phyloP scores from a whole-genome alignment of 2,113 vertebrate genomes.

The Meriones unguiculatus region DNA sequence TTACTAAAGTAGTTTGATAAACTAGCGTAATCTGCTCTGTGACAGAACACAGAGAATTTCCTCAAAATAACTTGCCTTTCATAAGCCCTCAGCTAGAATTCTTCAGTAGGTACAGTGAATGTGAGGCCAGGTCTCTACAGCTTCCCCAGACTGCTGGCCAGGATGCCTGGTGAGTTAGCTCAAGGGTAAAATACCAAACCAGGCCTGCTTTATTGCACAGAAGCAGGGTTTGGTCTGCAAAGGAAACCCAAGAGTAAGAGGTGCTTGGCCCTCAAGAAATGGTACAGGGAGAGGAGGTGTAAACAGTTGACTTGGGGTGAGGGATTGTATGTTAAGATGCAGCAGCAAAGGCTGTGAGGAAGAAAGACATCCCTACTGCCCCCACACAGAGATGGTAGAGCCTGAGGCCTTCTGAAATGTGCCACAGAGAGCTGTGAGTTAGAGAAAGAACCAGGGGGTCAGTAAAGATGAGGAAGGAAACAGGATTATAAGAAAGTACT shows the following conservation, averaged over 20 bases:
- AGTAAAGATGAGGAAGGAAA: background rate
- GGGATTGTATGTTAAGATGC: background rate
- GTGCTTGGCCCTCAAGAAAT: background rate
- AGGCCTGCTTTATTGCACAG: background rate
- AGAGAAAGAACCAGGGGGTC: background rate
- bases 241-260: background rate
- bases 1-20: conserved; percentile 14
- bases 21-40: background rate
- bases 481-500: background rate
- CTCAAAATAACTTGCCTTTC: conserved; percentile 51
- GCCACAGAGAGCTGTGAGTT: background rate
- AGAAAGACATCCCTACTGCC: background rate
- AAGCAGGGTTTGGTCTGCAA: background rate
- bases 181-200: background rate
- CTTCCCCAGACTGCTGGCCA: background rate
- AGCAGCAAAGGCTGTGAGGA: background rate
- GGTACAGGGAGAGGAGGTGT: background rate
- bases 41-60: conserved; percentile 10
- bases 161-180: background rate
- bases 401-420: background rate
- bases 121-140: background rate
- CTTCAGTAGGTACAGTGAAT: background rate
- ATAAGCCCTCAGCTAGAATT: background rate
- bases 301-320: fast-evolving
- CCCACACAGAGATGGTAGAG: too few species aligned